These are phyloP conservation scores for Neoniphon sammara DNA, from an alignment of 2,797 vertebrate genomes.

Conservation along the genomic window DNA sequence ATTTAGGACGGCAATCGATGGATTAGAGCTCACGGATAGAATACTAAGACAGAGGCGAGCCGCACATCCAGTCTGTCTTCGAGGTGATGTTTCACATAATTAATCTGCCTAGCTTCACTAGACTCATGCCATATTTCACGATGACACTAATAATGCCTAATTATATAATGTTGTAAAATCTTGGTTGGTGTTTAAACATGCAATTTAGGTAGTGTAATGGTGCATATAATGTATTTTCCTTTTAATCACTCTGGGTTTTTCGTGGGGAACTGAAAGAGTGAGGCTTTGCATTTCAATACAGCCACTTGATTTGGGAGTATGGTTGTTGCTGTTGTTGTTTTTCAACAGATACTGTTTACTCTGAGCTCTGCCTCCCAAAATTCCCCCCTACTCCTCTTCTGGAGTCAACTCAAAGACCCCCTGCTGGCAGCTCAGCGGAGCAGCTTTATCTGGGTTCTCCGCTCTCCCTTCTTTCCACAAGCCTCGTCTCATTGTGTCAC, in stretches of 20 bases:
- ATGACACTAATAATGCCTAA: constrained; percentile 72
- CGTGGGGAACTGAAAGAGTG: constrained; percentile 51
- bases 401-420: constrained; percentile 80
- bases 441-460: constrained; percentile 75
- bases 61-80: constrained; percentile 38
- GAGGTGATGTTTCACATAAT: constrained; percentile 62
- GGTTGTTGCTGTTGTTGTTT: constrained; percentile 71
- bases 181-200: constrained; percentile 74
- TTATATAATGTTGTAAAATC: constrained; percentile 71
- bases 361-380: constrained; percentile 68
- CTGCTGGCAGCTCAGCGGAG: constrained; percentile 74
- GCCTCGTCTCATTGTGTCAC: constrained; percentile 67
- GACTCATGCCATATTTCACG: constrained; percentile 63
- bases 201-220: constrained; percentile 71
- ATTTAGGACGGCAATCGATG: constrained; percentile 47
- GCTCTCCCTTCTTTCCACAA: constrained; percentile 64
- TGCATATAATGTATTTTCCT: constrained; percentile 70
- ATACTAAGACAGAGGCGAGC: constrained; percentile 15
- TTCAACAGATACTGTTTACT: constrained; percentile 75
- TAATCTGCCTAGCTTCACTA: constrained; percentile 67
- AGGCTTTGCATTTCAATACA: constrained; percentile 80
- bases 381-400: constrained; percentile 52
- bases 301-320: constrained; percentile 66
- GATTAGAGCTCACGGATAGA: constrained; percentile 51
- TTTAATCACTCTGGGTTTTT: constrained; percentile 61